These are phyloP conservation scores for Steinernema scapterisci DNA, from an alignment of 2,888 invertebrate species.

Conservation along the genomic window DNA sequence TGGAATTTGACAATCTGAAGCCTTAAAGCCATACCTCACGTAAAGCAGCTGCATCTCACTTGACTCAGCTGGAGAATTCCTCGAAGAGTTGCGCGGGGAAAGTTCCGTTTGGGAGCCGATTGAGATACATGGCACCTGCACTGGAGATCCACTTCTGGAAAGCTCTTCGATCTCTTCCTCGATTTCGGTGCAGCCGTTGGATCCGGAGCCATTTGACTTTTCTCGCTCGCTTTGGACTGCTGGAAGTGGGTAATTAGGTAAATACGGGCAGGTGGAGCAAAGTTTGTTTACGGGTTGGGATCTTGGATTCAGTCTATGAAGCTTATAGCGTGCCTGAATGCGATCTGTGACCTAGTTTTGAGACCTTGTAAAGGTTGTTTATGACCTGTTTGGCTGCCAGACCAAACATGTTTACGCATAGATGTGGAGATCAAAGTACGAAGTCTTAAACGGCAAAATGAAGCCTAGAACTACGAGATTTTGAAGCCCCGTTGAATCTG, in stretches of 20 bases:
- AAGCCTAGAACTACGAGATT: too few species aligned
- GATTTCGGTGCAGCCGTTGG: slow-evolving; percentile 5
- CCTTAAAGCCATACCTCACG: background rate
- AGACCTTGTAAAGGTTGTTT: too few species aligned
- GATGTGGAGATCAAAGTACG: too few species aligned
- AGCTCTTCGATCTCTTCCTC: slow-evolving; percentile 12
- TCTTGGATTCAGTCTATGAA: too few species aligned
- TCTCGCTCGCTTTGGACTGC: slow-evolving; percentile 39
- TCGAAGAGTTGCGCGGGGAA: background rate
- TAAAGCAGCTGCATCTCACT: background rate
- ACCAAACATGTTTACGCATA: too few species aligned
- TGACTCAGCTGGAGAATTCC: background rate
- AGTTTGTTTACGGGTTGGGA: too few species aligned
- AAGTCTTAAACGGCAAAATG: too few species aligned
- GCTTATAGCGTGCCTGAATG: too few species aligned
- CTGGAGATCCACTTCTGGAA: background rate
- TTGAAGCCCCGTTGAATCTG: too few species aligned
- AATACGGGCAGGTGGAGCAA: too few species aligned
- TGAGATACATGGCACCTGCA: background rate
- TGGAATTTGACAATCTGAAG: background rate
- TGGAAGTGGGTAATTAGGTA: slow-evolving; percentile 7
- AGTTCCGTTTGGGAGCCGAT: slow-evolving; percentile 13
- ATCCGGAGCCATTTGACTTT: slow-evolving; percentile 8
- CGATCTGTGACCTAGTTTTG: too few species aligned
- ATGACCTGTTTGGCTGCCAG: too few species aligned